These are phyloP conservation scores for Geococcyx californianus DNA, from an alignment of 2,113 vertebrate genomes.

Conservation along the genomic window DNA sequence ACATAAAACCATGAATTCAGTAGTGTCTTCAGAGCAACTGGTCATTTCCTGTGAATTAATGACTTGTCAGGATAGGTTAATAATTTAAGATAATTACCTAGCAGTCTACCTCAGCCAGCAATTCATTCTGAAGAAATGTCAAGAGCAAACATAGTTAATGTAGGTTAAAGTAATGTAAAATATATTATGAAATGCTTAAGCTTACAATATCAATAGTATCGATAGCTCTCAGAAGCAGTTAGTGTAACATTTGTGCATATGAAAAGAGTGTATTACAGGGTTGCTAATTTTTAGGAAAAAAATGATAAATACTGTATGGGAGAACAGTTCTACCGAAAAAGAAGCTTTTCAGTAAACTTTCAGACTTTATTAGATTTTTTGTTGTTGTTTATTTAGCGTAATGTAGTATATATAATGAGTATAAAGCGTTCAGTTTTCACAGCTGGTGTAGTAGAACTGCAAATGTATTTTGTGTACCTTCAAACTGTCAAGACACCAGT, in stretches of 20 bases:
- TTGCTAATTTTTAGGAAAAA: neutral
- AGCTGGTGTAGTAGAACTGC: neutral
- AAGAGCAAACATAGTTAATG: neutral
- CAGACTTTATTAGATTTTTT: neutral
- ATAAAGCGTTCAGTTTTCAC: neutral
- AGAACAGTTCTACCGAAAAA: neutral
- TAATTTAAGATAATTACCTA: slow-evolving; percentile 13
- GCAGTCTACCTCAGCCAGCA: neutral
- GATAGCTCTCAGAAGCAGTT: neutral
- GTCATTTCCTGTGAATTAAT: neutral
- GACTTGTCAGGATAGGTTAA: neutral
- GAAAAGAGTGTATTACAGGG: neutral
- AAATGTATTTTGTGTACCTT: neutral
- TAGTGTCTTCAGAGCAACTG: neutral
- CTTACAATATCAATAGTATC: neutral
- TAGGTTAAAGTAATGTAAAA: neutral
- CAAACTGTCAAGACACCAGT: neutral
- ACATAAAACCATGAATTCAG: neutral
- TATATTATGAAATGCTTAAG: neutral
- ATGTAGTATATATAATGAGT: neutral
- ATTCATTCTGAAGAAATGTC: neutral
- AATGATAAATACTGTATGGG: neutral
- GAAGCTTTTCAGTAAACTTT: neutral
- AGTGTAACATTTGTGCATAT: neutral
- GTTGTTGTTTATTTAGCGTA: neutral